Evolutionary conservation across 2,113 vertebrate genomes (phyloP).

Genomic region (Pelecanus crispus): DNA sequence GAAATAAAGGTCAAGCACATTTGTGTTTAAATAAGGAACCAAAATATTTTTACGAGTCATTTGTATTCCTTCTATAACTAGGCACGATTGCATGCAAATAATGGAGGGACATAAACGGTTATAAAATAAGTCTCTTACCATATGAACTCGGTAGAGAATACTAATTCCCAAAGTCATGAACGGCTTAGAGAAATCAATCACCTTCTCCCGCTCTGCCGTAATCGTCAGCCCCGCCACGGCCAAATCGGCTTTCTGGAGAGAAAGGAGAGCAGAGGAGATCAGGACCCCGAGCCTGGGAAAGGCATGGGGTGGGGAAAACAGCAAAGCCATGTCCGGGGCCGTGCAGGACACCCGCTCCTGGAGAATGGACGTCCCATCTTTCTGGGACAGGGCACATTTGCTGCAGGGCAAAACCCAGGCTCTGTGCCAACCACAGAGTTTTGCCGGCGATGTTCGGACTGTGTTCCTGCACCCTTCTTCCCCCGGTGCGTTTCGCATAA

Average conservation of each 20-base stretch:
- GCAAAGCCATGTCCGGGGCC: not conserved
- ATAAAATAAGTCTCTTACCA: conserved; percentile 83
- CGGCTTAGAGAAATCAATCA: conserved; percentile 98
- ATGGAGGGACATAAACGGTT: conserved; percentile 47
- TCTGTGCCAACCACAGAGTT: not conserved
- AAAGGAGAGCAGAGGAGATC: not conserved
- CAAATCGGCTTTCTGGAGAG: conserved; percentile 92
- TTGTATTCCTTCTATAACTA: conserved; percentile 34
- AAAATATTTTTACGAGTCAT: conserved; percentile 60
- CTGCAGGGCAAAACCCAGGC: not conserved
- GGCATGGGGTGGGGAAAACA: not conserved
- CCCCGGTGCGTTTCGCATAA: rapidly evolving
- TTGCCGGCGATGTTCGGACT: not conserved
- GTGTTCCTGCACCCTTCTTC: not conserved
- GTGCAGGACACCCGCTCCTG: not conserved
- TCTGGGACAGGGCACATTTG: rapidly evolving
- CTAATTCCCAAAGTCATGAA: conserved; percentile 98
- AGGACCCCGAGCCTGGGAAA: not conserved
- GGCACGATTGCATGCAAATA: conserved; percentile 59
- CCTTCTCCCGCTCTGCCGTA: conserved; percentile 94
- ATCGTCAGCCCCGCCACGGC: conserved; percentile 95
- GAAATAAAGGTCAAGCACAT: conserved; percentile 30
- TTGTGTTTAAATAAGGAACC: conserved; percentile 52
- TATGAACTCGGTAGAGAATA: conserved; percentile 95
- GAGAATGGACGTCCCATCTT: not conserved